Conservation (phyloP, 2,888 invertebrate species). For the Pyrocoelia pectoralis region DNA sequence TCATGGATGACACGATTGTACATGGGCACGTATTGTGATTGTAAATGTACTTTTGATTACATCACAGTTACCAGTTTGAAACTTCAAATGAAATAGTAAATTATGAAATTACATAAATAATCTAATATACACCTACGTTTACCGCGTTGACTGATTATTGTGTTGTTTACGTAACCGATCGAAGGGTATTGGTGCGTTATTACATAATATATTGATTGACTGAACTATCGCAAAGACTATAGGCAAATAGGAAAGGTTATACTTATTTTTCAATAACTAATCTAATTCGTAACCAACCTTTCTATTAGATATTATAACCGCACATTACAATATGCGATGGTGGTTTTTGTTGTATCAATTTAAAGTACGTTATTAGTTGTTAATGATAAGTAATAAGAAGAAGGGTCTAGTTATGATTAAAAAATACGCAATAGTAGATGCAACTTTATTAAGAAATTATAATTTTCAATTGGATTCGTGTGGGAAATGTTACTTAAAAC, state of each 20-base stretch:
- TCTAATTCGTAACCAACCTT: too few relatives aligned
- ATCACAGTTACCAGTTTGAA: slow-evolving; percentile 16
- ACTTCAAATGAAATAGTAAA: slow-evolving; percentile 18
- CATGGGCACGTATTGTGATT: slow-evolving; percentile 20
- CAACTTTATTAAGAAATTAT: too few relatives aligned
- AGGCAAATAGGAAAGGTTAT: too few relatives aligned
- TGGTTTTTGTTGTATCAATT: too few relatives aligned
- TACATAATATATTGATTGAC: not conserved
- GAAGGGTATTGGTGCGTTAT: not conserved
- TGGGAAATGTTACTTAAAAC: too few relatives aligned
- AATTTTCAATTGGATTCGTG: too few relatives aligned
- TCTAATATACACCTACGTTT: slow-evolving; percentile 1
- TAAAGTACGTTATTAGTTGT: too few relatives aligned
- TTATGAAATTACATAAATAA: slow-evolving; percentile 23
- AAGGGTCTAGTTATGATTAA: too few relatives aligned
- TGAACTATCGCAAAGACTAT: not conserved
- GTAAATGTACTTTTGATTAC: slow-evolving; percentile 29
- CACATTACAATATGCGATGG: too few relatives aligned
- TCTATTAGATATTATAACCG: too few relatives aligned
- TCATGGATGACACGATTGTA: slow-evolving; percentile 25
- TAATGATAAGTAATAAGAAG: too few relatives aligned
- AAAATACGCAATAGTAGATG: too few relatives aligned
- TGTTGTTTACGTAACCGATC: not conserved
- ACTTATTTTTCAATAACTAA: not conserved
- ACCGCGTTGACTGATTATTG: not conserved